Evolutionary conservation across 2,113 vertebrate genomes (phyloP).

Genomic region (Rafetus swinhoei): DNA sequence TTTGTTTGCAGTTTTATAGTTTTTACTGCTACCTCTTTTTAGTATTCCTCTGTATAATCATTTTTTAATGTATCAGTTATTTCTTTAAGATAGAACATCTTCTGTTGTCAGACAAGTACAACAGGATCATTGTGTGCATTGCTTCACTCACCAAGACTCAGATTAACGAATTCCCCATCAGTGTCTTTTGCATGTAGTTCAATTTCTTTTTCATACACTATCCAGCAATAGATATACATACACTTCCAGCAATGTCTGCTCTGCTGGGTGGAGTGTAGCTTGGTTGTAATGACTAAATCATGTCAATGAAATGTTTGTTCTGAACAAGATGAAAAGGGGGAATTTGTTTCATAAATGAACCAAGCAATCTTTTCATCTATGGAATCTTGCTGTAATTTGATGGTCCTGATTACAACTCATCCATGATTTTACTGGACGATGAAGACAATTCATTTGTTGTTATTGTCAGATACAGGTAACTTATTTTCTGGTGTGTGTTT

Average conservation of each 20-base stretch:
- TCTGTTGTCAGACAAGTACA: neutral
- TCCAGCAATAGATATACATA: neutral
- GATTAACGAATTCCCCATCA: neutral
- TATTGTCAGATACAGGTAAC: neutral
- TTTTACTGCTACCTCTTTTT: neutral
- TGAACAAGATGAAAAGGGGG: neutral
- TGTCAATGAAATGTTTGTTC: neutral
- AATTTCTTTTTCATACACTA: neutral
- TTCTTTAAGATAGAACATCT: neutral
- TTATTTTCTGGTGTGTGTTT: neutral
- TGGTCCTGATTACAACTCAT: neutral
- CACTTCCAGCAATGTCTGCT: neutral
- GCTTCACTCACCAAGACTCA: neutral
- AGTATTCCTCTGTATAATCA: neutral
- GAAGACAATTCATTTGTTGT: neutral
- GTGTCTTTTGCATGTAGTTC: neutral
- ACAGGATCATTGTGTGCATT: neutral
- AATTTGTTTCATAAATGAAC: neutral
- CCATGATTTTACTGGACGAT: neutral
- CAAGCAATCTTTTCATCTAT: neutral
- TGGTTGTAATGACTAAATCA: neutral
- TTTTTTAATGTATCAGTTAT: neutral
- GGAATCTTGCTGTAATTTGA: neutral
- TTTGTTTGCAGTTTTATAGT: neutral
- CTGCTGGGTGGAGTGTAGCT: neutral